Percentiles rank a stretch among this genome's conserved stretches.
Evolutionary conservation across 2,888 invertebrate species (phyloP).

Genomic region (Sinohyriopsis cumingii): DNA sequence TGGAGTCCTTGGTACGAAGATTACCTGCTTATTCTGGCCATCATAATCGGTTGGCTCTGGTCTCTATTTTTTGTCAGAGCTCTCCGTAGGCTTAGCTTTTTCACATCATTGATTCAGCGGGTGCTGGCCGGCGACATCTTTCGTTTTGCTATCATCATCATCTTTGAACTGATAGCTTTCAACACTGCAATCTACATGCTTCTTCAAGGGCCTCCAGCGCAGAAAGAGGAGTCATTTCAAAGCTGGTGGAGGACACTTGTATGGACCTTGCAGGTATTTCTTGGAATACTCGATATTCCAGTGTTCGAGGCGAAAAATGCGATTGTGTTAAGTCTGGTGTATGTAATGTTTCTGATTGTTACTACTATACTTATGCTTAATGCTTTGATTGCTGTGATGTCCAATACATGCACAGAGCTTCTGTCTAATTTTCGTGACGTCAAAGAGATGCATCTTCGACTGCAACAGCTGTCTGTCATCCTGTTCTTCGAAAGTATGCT

Average conservation of each 20-base stretch:
- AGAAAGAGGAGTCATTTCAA: conserved; percentile 20
- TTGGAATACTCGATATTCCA: conserved; percentile 46
- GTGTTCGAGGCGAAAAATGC: conserved; percentile 36
- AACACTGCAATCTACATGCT: conserved; percentile 52
- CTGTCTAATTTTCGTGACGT: conserved; percentile 30
- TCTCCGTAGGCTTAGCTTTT: conserved; percentile 50
- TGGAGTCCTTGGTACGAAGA: conserved; percentile 19
- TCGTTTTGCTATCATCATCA: conserved; percentile 45
- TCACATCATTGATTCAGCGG: conserved; percentile 54
- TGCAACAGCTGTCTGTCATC: conserved; percentile 36
- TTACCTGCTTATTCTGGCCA: conserved; percentile 41
- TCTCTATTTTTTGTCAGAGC: conserved; percentile 50
- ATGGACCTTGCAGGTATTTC: conserved; percentile 52
- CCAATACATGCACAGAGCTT: conserved; percentile 43
- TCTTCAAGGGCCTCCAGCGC: conserved; percentile 30
- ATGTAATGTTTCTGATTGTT: conserved; percentile 41
- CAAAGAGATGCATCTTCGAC: conserved; percentile 33
- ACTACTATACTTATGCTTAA: conserved; percentile 52
- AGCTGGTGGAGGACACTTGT: conserved; percentile 32
- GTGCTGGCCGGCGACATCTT: conserved; percentile 45
- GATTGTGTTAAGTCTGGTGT: conserved; percentile 37
- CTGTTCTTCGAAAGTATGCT: conserved; percentile 39
- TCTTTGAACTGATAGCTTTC: conserved; percentile 47
- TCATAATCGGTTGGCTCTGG: conserved; percentile 52
- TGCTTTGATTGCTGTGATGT: conserved; percentile 54